Evolutionary conservation across 2,113 vertebrate species (phyloP).

Genomic region (Chrysochloris asiatica): DNA sequence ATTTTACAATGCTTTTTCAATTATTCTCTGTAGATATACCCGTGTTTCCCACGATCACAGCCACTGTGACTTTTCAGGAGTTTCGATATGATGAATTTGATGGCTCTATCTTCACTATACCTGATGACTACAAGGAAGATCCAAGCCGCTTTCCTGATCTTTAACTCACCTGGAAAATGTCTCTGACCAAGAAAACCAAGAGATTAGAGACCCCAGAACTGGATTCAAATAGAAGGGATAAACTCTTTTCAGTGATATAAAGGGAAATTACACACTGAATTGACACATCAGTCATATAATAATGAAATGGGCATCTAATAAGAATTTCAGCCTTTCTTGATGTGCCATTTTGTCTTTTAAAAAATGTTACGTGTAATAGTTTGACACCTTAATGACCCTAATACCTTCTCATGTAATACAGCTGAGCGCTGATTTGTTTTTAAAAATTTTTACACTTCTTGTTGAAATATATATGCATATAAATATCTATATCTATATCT

Average conservation of each 20-base stretch:
- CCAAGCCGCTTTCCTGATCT: slow-evolving; percentile 98
- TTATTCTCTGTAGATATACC: slow-evolving; percentile 90
- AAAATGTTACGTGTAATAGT: slow-evolving; percentile 67
- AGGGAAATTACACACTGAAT: slow-evolving; percentile 68
- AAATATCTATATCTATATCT: slow-evolving; percentile 77
- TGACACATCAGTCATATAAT: slow-evolving; percentile 43
- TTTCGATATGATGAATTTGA: slow-evolving; percentile 97
- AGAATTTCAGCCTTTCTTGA: slow-evolving; percentile 64
- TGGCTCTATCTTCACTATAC: slow-evolving; percentile 93
- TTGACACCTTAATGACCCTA: slow-evolving; percentile 71
- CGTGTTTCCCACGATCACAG: slow-evolving; percentile 98
- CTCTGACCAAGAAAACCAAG: background rate
- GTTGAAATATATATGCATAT: slow-evolving; percentile 81
- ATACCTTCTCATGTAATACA: slow-evolving; percentile 70
- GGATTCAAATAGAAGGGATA: slow-evolving; percentile 65
- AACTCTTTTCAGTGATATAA: slow-evolving; percentile 37
- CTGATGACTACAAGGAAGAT: slow-evolving; percentile 97
- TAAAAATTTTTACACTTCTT: slow-evolving; percentile 81
- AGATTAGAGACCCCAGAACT: slow-evolving; percentile 12
- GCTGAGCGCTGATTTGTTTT: slow-evolving; percentile 83
- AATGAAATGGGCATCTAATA: slow-evolving; percentile 46
- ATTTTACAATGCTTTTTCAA: background rate
- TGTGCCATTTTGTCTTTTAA: slow-evolving; percentile 73
- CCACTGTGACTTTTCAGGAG: slow-evolving; percentile 99
- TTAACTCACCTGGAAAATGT: slow-evolving; percentile 80